These are phyloP conservation scores for Grantiella picta DNA, from an alignment of 2,113 vertebrate species.

Conservation along the genomic window DNA sequence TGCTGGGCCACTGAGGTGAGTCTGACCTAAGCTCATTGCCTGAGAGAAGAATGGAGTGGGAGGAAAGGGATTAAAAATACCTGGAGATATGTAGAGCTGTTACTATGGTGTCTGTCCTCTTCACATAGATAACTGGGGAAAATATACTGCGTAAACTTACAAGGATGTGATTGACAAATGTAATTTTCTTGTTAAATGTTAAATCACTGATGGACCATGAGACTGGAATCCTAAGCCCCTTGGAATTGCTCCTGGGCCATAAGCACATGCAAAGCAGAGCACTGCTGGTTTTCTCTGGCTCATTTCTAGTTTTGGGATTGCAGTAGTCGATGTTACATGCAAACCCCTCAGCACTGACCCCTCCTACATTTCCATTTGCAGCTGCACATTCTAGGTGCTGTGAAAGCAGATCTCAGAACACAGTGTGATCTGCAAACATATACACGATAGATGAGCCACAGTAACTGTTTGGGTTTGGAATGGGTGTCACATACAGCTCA, in stretches of 20 bases:
- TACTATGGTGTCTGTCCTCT: not conserved
- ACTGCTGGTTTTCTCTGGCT: not conserved
- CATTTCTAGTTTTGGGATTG: not conserved
- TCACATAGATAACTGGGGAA: not conserved
- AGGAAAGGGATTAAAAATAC: constrained; percentile 1
- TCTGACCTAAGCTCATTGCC: constrained; percentile 50
- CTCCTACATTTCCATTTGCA: not conserved
- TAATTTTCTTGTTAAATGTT: not conserved
- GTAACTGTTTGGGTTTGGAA: not conserved
- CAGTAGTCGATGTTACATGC: not conserved
- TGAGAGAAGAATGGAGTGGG: not conserved
- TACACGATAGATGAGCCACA: not conserved
- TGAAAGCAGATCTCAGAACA: not conserved
- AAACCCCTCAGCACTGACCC: not conserved
- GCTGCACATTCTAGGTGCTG: not conserved
- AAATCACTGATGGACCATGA: not conserved
- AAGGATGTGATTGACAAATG: not conserved
- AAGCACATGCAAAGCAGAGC: not conserved
- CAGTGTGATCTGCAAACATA: not conserved
- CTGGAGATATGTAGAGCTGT: not conserved
- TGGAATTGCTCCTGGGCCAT: not conserved
- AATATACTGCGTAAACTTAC: not conserved
- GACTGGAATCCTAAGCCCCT: not conserved
- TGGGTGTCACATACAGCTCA: not conserved
- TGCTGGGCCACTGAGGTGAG: constrained; percentile 59